A percentile compares a stretch with the other conserved stretches of the same genome.
These are phyloP conservation scores for Rhinella marina DNA, from an alignment of 2,797 vertebrate genomes.

Conservation along the genomic window DNA sequence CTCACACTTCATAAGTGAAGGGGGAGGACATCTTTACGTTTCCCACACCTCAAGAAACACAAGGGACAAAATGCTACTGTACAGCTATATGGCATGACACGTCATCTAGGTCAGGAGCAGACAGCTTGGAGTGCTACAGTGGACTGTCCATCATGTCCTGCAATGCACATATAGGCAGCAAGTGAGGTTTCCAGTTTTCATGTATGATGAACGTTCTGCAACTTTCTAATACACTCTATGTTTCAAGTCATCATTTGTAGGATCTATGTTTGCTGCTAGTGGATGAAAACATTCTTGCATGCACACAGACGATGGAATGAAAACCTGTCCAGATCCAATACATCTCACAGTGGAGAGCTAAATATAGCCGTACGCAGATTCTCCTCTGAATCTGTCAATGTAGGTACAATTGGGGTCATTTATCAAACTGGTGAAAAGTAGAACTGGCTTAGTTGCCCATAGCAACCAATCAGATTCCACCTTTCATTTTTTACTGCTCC, in stretches of 20 bases:
- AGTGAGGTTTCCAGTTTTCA: not conserved
- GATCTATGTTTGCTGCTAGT: no score
- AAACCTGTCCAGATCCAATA: not conserved
- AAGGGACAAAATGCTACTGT: conserved; percentile 43
- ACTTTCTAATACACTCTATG: no score
- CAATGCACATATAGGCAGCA: not conserved
- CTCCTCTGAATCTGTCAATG: no score
- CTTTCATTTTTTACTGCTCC: no score
- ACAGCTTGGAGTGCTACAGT: not conserved
- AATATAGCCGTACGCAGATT: not conserved
- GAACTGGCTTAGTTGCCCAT: no score
- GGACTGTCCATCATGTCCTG: not conserved
- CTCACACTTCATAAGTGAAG: conserved; percentile 39
- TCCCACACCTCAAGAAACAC: conserved; percentile 43
- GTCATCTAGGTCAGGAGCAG: not conserved
- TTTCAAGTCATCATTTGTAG: no score
- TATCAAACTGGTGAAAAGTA: no score
- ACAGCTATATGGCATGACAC: not conserved
- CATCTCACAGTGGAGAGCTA: not conserved
- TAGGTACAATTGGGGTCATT: no score
- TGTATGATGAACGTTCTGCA: no score
- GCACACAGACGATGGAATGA: not conserved
- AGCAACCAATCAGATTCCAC: no score
- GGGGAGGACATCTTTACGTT: conserved; percentile 23
- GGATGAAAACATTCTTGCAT: not conserved